Conservation (phyloP, 1,140 invertebrate species). For the Phocides pigmalion region DNA sequence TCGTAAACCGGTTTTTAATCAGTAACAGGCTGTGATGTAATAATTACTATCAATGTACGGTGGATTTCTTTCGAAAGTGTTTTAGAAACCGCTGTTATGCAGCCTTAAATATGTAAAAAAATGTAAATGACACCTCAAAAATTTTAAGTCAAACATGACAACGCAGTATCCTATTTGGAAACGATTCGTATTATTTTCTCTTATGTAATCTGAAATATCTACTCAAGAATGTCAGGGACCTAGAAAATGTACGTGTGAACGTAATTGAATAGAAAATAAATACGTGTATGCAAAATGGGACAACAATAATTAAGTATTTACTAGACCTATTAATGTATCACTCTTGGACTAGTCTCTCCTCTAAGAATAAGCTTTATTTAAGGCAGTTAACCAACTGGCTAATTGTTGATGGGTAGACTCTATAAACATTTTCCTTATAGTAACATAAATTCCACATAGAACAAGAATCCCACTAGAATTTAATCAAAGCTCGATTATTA, state of each 20-base stretch:
- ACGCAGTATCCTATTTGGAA: slow-evolving; percentile 14
- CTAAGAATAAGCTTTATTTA: too few species aligned
- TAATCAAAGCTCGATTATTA: too few species aligned
- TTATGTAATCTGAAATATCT: slow-evolving; percentile 39
- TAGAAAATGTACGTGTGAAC: slow-evolving; percentile 32
- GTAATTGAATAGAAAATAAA: not conserved
- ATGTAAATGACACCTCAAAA: slow-evolving; percentile 42
- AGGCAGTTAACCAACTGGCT: too few species aligned
- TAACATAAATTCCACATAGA: too few species aligned
- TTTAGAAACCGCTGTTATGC: slow-evolving; percentile 48
- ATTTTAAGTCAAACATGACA: slow-evolving; percentile 37
- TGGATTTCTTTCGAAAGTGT: slow-evolving; percentile 45
- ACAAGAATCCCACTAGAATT: too few species aligned
- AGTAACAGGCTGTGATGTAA: slow-evolving; percentile 45
- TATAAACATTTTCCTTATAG: too few species aligned
- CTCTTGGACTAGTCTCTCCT: too few species aligned
- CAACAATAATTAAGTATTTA: too few species aligned
- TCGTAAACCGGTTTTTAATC: slow-evolving; percentile 56
- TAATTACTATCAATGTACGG: slow-evolving; percentile 37
- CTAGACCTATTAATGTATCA: too few species aligned
- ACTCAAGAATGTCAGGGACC: slow-evolving; percentile 39
- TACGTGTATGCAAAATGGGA: too few species aligned
- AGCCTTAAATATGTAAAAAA: slow-evolving; percentile 44
- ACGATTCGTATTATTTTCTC: slow-evolving; percentile 10
- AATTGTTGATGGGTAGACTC: too few species aligned